phyloP scores from a whole-genome alignment of 2,113 vertebrate species.

The Sapajus apella region DNA sequence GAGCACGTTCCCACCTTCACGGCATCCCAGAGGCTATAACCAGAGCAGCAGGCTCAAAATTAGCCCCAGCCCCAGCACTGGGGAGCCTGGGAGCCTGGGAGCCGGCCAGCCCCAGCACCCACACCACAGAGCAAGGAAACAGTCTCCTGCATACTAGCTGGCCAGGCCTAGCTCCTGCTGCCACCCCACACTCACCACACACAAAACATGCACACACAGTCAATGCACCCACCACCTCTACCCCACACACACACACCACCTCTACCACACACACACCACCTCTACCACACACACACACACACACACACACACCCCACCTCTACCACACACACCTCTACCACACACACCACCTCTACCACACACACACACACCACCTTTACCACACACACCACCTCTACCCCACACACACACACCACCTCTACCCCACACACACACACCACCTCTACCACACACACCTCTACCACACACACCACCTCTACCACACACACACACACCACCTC shows the following conservation, averaged over 20 bases:
- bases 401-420: background rate
- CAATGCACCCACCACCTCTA: too few species aligned
- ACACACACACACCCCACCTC: background rate
- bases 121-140: fast-evolving
- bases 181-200: background rate
- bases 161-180: too few species aligned
- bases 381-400: too few species aligned
- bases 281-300: background rate
- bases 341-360: background rate
- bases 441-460: background rate
- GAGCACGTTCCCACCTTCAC: slow-evolving; percentile 70
- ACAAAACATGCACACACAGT: background rate
- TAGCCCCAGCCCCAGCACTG: background rate
- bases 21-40: slow-evolving; percentile 62
- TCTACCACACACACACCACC: too few species aligned
- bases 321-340: background rate
- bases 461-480: background rate
- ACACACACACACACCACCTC: background rate
- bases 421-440: background rate
- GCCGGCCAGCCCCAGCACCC: background rate
- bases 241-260: background rate
- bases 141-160: background rate
- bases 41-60: slow-evolving; percentile 53
- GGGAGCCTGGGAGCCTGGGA: background rate
- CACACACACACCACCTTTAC: background rate